Evolutionary conservation across 2,888 invertebrate species (phyloP).

Genomic region (Diadegma fenestrale): DNA sequence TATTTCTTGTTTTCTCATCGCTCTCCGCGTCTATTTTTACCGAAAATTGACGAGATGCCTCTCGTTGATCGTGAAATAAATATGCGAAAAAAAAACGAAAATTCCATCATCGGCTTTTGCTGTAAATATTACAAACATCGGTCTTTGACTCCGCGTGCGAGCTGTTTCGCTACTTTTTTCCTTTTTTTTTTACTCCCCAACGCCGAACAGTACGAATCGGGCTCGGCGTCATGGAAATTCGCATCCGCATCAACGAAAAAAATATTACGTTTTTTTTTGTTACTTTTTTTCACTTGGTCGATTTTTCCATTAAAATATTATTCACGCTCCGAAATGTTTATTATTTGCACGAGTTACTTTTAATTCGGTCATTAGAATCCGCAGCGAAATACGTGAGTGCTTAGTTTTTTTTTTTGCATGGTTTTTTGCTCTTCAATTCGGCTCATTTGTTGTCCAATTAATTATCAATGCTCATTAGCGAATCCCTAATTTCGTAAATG

Average conservation of each 20-base stretch:
- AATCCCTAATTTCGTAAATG: slow-evolving; percentile 26
- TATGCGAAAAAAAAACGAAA: slow-evolving; percentile 31
- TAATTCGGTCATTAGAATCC: background rate
- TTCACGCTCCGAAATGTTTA: background rate
- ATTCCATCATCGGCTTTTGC: slow-evolving; percentile 49
- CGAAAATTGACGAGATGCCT: slow-evolving; percentile 33
- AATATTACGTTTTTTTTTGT: background rate
- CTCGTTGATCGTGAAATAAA: background rate
- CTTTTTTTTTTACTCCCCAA: background rate
- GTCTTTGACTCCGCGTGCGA: background rate
- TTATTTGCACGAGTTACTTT: background rate
- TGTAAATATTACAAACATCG: slow-evolving; percentile 40
- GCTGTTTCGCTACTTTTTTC: background rate
- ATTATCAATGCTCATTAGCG: slow-evolving; percentile 39
- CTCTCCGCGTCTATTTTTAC: slow-evolving; percentile 40
- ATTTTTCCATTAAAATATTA: background rate
- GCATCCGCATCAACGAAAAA: background rate
- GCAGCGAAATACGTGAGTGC: background rate
- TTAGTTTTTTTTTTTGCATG: background rate
- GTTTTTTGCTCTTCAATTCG: background rate
- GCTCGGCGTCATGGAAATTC: background rate
- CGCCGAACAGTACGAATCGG: background rate
- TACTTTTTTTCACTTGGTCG: background rate
- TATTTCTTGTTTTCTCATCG: slow-evolving; percentile 9
- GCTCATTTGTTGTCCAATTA: slow-evolving; percentile 1